phyloP scores from a whole-genome alignment of 2,888 invertebrate genomes.

The Acronicta psi region DNA sequence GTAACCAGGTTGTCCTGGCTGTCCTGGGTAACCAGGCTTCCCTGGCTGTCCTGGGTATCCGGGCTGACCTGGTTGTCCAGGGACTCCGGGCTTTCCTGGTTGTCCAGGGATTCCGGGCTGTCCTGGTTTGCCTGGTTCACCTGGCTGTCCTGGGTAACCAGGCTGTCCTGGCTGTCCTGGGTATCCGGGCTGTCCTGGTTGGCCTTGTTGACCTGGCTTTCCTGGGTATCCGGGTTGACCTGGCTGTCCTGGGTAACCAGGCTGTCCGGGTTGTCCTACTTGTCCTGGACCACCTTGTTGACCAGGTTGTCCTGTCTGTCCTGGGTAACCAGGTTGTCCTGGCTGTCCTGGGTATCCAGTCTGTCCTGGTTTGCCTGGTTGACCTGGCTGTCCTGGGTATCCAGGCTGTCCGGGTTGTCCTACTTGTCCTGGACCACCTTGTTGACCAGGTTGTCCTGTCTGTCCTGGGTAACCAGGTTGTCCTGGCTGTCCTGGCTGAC shows the following conservation, averaged over 20 bases:
- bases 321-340: slow-evolving; percentile 15
- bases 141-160: slow-evolving; percentile 5
- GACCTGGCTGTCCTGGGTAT: slow-evolving; percentile 13
- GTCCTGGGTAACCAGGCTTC: slow-evolving; percentile 7
- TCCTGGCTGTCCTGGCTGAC: slow-evolving; percentile 30
- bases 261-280: slow-evolving; percentile 16
- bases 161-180: slow-evolving; percentile 13
- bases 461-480: slow-evolving; percentile 50
- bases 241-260: slow-evolving; percentile 23
- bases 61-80: slow-evolving; percentile 7
- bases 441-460: slow-evolving; percentile 55
- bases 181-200: slow-evolving; percentile 32
- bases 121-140: slow-evolving; percentile 17
- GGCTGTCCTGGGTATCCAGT: slow-evolving; percentile 31
- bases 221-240: slow-evolving; percentile 17
- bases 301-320: slow-evolving; percentile 7
- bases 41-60: slow-evolving; percentile 19
- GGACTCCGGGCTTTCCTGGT: slow-evolving; percentile 10
- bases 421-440: slow-evolving; percentile 74
- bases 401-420: slow-evolving; percentile 4
- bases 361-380: slow-evolving; percentile 9
- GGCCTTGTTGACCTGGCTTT: not conserved
- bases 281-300: not conserved
- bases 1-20: slow-evolving; percentile 12
- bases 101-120: slow-evolving; percentile 26